These are phyloP conservation scores for Cheilosia impressa DNA, from an alignment of 2,888 invertebrate genomes.

Conservation along the genomic window DNA sequence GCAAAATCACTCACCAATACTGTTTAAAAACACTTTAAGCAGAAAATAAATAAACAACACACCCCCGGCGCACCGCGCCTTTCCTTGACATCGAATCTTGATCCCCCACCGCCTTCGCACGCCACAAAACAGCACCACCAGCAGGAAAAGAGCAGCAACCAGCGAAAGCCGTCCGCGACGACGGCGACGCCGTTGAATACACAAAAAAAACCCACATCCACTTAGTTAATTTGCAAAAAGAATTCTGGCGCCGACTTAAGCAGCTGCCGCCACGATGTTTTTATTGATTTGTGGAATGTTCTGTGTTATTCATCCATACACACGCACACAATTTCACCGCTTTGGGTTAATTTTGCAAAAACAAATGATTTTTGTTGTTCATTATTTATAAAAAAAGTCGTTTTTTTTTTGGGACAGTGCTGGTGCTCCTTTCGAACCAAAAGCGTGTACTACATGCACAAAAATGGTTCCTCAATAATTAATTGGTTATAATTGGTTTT, in stretches of 20 bases:
- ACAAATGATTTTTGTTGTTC: constrained; percentile 25
- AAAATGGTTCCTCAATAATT: constrained; percentile 22
- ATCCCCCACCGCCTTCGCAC: constrained; percentile 64
- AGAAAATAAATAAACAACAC: constrained; percentile 70
- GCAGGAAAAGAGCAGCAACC: constrained; percentile 58
- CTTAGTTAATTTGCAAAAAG: constrained; percentile 83
- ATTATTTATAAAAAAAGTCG: constrained; percentile 6
- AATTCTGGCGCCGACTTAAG: constrained; percentile 85
- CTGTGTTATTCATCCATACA: constrained; percentile 60
- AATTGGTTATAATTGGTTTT: constrained; percentile 53
- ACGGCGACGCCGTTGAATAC: constrained; percentile 57
- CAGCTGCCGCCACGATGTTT: constrained; percentile 84
- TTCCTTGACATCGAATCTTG: constrained; percentile 37
- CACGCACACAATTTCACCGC: not conserved
- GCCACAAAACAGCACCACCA: constrained; percentile 30
- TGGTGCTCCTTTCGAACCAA: constrained; percentile 8
- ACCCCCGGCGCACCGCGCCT: constrained; percentile 27
- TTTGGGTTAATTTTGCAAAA: constrained; percentile 54
- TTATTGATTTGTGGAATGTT: constrained; percentile 84
- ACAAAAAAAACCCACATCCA: constrained; percentile 78
- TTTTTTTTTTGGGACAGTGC: not conserved
- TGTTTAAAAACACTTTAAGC: constrained; percentile 50
- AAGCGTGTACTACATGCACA: not conserved
- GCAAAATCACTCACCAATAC: constrained; percentile 56
- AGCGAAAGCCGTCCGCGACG: constrained; percentile 67